These are phyloP conservation scores for Ophioninae sp. DNA, from an alignment of 2,888 invertebrate genomes.

Conservation along the genomic window DNA sequence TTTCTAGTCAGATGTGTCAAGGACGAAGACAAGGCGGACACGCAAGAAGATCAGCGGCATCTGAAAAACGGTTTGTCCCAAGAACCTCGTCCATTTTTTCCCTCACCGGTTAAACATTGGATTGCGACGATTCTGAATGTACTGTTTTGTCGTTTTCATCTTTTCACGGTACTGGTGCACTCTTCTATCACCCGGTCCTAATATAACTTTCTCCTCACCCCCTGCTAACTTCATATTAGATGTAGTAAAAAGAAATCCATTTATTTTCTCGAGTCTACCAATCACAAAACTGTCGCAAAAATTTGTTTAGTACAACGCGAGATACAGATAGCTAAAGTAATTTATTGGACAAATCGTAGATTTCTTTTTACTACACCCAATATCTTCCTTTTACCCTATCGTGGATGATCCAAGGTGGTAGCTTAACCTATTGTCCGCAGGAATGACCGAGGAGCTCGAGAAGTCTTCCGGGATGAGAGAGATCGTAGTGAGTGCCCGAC, in stretches of 20 bases:
- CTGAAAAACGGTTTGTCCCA: constrained; percentile 78
- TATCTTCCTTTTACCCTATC: too few relatives aligned
- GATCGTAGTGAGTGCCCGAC: constrained; percentile 19
- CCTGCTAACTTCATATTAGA: too few relatives aligned
- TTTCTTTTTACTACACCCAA: too few relatives aligned
- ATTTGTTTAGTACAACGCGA: too few relatives aligned
- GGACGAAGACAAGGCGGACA: constrained; percentile 69
- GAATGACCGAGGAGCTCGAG: constrained; percentile 60
- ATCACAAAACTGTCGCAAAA: too few relatives aligned
- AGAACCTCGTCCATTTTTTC: neutral
- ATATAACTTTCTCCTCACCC: neutral
- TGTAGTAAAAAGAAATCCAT: too few relatives aligned
- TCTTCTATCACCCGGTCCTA: neutral
- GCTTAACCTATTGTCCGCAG: constrained; percentile 68
- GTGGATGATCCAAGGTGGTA: constrained; percentile 54
- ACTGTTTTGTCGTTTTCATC: neutral
- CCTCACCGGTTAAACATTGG: neutral
- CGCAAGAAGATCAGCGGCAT: constrained; percentile 66
- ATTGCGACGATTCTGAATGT: neutral
- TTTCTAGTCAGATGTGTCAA: constrained; percentile 85
- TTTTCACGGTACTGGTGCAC: neutral
- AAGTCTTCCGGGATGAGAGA: constrained; percentile 51
- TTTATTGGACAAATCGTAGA: too few relatives aligned
- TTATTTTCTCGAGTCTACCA: too few relatives aligned
- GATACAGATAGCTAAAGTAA: too few relatives aligned